phyloP scores from a whole-genome alignment of 2,113 vertebrate genomes.

The Mus pahari region DNA sequence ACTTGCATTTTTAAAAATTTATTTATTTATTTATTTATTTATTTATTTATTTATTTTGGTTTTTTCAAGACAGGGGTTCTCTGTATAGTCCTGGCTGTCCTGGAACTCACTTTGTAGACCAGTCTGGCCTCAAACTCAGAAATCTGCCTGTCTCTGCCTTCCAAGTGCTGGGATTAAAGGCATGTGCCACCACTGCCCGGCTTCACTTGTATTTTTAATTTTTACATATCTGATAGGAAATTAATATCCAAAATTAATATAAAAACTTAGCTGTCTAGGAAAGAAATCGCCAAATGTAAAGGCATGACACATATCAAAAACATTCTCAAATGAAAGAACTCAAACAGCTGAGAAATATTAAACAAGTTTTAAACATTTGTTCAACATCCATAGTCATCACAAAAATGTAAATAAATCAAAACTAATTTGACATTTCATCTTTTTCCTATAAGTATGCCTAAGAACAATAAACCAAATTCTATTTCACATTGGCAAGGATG shows the following conservation, averaged over 20 bases:
- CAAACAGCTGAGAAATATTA: neutral
- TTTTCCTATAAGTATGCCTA: neutral
- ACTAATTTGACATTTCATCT: neutral
- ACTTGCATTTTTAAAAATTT: no score
- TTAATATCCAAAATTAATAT: neutral
- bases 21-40: no score
- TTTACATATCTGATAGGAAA: neutral
- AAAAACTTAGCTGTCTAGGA: neutral
- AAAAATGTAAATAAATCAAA: neutral
- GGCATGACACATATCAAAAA: neutral
- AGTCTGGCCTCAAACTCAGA: no score
- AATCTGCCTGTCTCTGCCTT: no score
- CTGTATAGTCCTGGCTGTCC: no score
- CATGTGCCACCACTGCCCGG: no score
- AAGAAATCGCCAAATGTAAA: neutral
- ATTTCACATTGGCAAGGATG: neutral
- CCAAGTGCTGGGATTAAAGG: no score
- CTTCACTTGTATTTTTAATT: neutral
- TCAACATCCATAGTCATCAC: neutral
- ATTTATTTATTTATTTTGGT: no score
- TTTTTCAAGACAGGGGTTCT: no score
- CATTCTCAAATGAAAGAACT: neutral
- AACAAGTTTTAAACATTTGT: neutral
- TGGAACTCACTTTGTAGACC: no score
- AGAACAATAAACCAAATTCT: neutral